Percentiles rank a stretch among this genome's conserved stretches.
Evolutionary conservation across 2,113 vertebrate species (phyloP).

Genomic region (Himantopus leucocephalus): DNA sequence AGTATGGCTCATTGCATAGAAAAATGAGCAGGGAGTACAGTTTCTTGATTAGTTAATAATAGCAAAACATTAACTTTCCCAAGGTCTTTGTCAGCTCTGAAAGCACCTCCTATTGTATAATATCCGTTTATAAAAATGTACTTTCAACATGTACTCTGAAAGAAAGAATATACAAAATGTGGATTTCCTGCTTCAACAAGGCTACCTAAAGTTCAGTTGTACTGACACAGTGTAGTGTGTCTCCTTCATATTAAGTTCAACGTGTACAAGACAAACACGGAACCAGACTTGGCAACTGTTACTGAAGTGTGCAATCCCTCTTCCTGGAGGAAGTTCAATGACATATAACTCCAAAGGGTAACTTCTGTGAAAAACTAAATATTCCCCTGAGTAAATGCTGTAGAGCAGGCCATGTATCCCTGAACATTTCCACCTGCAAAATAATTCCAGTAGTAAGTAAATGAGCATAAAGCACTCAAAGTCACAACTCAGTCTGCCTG

Average conservation of each 20-base stretch:
- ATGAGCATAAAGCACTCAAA: background rate
- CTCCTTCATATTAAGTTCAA: background rate
- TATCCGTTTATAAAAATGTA: slow-evolving; percentile 42
- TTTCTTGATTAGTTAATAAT: slow-evolving; percentile 63
- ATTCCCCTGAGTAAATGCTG: background rate
- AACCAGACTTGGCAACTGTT: background rate
- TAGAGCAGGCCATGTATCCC: background rate
- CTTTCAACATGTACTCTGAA: slow-evolving; percentile 51
- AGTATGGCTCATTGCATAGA: slow-evolving; percentile 52
- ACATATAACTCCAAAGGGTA: background rate
- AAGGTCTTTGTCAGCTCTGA: slow-evolving; percentile 65
- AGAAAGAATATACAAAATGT: slow-evolving; percentile 42
- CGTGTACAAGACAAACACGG: background rate
- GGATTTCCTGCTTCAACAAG: slow-evolving; percentile 62
- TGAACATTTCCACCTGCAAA: background rate
- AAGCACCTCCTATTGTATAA: slow-evolving; percentile 35
- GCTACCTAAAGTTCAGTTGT: slow-evolving; percentile 20
- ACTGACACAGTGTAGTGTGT: background rate
- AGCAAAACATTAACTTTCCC: slow-evolving; percentile 69
- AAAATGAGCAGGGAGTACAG: slow-evolving; percentile 45
- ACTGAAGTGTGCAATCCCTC: background rate
- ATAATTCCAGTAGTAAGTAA: background rate
- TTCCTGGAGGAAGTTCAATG: background rate
- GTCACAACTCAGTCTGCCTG: background rate
- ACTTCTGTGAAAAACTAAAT: background rate